Conservation (phyloP, 2,797 vertebrate genomes). For the Podarcis lilfordi region DNA sequence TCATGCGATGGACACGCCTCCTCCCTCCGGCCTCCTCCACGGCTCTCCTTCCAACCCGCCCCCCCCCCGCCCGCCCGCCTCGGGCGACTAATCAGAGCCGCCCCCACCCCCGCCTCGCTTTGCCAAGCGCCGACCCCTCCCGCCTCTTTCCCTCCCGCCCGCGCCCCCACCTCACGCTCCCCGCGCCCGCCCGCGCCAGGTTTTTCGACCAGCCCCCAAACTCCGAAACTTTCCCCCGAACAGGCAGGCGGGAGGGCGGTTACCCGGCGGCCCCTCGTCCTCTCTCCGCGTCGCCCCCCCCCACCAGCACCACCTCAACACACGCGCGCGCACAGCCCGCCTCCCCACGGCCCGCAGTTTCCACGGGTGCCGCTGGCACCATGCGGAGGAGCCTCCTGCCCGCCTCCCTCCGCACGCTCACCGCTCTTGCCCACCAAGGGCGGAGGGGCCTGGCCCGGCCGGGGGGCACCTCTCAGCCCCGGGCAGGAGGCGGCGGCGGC, state of each 20-base stretch:
- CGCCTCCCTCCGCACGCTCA: not conserved
- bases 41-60: not conserved
- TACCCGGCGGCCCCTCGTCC: not conserved
- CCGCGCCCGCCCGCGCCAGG: constrained; percentile 29
- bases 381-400: constrained; percentile 16
- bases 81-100: constrained; percentile 6
- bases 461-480: constrained; percentile 73
- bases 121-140: constrained; percentile 6
- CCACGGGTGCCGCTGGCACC: constrained; percentile 21
- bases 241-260: not conserved
- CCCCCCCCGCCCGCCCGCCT: not conserved
- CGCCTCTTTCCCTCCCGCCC: not conserved
- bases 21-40: constrained; percentile 36
- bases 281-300: not conserved
- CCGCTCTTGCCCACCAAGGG: not conserved
- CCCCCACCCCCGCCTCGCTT: constrained; percentile 7
- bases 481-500: constrained; percentile 72
- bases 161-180: constrained; percentile 14
- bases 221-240: constrained; percentile 36
- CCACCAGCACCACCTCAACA: not conserved
- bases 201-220: constrained; percentile 11
- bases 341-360: constrained; percentile 20
- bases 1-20: constrained; percentile 46
- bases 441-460: constrained; percentile 37
- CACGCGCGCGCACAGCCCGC: not conserved